Evolutionary conservation across 2,113 vertebrate species (phyloP).

Genomic region (Mugil cephalus): DNA sequence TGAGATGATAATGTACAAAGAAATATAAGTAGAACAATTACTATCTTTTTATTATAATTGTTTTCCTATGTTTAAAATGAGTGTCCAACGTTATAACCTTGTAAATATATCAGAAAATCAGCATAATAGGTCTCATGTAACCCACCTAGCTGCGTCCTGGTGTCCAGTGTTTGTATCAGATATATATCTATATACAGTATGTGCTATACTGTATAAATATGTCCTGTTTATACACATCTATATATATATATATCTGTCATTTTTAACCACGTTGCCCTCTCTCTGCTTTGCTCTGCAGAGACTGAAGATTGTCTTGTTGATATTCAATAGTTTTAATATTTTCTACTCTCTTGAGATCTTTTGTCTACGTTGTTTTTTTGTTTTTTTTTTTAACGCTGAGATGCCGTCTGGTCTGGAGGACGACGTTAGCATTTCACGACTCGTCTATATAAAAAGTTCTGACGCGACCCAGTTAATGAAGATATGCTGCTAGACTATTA

Average conservation of each 20-base stretch:
- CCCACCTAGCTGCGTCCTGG: constrained; percentile 60
- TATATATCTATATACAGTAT: constrained; percentile 40
- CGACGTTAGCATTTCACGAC: background rate
- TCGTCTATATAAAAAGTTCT: constrained; percentile 1
- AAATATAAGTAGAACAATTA: no score
- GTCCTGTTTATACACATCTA: no score
- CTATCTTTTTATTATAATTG: no score
- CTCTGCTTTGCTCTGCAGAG: constrained; percentile 78
- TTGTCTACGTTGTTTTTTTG: constrained; percentile 66
- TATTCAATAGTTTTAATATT: constrained; percentile 85
- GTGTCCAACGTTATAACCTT: no score
- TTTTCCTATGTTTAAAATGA: no score
- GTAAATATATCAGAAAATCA: no score
- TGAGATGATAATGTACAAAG: no score
- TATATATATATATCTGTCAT: constrained; percentile 40
- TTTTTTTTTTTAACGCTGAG: background rate
- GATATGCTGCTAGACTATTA: constrained; percentile 68
- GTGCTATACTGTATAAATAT: constrained; percentile 34
- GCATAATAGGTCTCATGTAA: background rate
- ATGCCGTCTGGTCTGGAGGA: constrained; percentile 11
- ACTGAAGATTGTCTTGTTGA: constrained; percentile 82
- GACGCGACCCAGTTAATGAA: constrained; percentile 19
- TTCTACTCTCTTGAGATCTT: constrained; percentile 77
- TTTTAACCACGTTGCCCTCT: constrained; percentile 65
- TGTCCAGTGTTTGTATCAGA: constrained; percentile 54